A percentile compares a stretch with the other conserved stretches of the same genome.
Evolutionary conservation across 1,140 invertebrate genomes (phyloP).

Genomic region (Cydia amplana): DNA sequence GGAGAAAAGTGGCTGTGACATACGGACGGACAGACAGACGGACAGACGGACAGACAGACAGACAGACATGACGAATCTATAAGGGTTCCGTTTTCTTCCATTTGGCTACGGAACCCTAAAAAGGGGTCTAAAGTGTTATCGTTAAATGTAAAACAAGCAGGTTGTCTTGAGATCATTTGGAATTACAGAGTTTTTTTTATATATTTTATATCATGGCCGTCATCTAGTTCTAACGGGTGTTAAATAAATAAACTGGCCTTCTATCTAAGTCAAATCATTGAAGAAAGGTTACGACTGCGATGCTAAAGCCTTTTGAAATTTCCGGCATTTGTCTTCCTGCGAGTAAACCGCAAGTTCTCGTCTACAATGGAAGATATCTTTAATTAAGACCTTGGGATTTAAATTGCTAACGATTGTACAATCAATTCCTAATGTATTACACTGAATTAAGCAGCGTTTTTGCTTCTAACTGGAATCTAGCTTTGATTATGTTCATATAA

Average conservation of each 20-base stretch:
- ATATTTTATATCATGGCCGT: neutral
- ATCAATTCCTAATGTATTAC: neutral
- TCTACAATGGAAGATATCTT: neutral
- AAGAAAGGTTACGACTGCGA: neutral
- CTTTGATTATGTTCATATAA: too few relatives aligned
- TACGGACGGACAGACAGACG: too few relatives aligned
- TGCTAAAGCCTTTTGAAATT: neutral
- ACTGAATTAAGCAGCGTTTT: neutral
- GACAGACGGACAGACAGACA: too few relatives aligned
- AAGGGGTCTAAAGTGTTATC: neutral
- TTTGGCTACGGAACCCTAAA: too few relatives aligned
- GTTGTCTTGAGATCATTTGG: neutral
- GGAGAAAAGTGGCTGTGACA: too few relatives aligned
- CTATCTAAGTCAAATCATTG: constrained; percentile 2
- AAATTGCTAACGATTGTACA: neutral
- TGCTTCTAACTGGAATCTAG: too few relatives aligned
- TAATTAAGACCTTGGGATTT: neutral
- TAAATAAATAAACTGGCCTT: neutral
- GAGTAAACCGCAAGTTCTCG: neutral
- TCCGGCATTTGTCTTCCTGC: constrained; percentile 3
- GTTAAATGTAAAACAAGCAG: neutral
- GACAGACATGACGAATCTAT: too few relatives aligned
- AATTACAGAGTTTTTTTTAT: neutral
- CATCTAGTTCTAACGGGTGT: neutral
- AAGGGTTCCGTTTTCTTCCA: too few relatives aligned